Conservation (phyloP, 2,113 vertebrate species). For the Amia ocellicauda region DNA sequence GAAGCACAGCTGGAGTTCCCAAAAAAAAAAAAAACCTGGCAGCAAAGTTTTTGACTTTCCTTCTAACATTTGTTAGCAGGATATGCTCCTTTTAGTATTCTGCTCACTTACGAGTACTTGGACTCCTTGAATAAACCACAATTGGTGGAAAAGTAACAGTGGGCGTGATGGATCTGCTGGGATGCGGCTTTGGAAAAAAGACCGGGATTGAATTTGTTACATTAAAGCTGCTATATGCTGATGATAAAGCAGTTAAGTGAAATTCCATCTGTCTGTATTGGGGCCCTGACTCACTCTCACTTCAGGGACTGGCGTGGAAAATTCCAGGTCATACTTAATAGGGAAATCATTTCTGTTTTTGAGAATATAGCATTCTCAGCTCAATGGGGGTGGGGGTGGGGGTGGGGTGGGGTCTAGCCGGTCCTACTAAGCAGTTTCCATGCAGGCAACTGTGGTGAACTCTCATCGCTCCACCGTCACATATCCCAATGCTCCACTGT, state of each 20-base stretch:
- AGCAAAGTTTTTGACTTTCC: no score
- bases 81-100: not conserved
- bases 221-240: constrained; percentile 11
- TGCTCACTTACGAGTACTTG: constrained; percentile 12
- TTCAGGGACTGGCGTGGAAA: constrained; percentile 14
- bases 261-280: not conserved
- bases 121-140: constrained; percentile 27
- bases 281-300: constrained; percentile 1
- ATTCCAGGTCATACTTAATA: constrained; percentile 9
- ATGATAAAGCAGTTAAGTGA: constrained; percentile 22
- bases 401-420: no score
- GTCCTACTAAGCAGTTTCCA: no score
- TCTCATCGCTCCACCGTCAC: no score
- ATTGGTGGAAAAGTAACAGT: constrained; percentile 30
- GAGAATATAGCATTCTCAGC: not conserved
- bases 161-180: not conserved
- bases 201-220: constrained; percentile 10
- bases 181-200: not conserved
- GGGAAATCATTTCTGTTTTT: not conserved
- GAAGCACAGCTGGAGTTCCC: no score
- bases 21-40: no score
- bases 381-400: not conserved
- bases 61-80: not conserved
- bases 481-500: no score
- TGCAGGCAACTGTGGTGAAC: no score